Evolutionary conservation across 1,140 invertebrate species (phyloP).

Genomic region (Mycetomoellerius zeteki): DNA sequence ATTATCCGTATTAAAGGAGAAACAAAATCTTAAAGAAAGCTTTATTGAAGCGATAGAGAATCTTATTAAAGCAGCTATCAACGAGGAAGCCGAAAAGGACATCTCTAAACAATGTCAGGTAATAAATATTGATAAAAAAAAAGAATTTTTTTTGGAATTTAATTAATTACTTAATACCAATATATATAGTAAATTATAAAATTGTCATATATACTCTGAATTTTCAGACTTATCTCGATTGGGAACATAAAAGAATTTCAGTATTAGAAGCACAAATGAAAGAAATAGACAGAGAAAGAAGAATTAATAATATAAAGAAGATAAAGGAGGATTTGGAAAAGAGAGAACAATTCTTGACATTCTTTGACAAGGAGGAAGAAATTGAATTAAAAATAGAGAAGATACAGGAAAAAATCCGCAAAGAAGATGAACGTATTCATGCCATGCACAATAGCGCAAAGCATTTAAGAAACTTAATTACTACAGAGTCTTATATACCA

Average conservation of each 20-base stretch:
- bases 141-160: not conserved
- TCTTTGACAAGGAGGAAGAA: conserved; percentile 92
- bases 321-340: conserved; percentile 88
- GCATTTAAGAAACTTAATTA: conserved; percentile 56
- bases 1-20: conserved; percentile 79
- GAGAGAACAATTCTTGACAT: conserved; percentile 91
- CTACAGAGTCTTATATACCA: conserved; percentile 90
- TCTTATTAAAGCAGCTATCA: conserved; percentile 87
- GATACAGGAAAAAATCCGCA: conserved; percentile 84
- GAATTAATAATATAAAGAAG: conserved; percentile 88
- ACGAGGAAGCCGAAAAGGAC: conserved; percentile 87
- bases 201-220: conserved; percentile 24
- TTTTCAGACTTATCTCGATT: conserved; percentile 88
- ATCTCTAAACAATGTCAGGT: conserved; percentile 88
- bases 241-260: conserved; percentile 88
- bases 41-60: conserved; percentile 86
- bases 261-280: conserved; percentile 88
- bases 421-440: conserved; percentile 65
- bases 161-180: conserved; percentile 41
- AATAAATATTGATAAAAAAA: conserved; percentile 64
- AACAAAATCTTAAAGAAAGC: conserved; percentile 76
- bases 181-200: not conserved
- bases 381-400: conserved; percentile 91
- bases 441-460: not conserved
- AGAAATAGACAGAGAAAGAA: conserved; percentile 86